Conservation (phyloP, 2,113 vertebrate genomes). For the Sisor rabdophorus region DNA sequence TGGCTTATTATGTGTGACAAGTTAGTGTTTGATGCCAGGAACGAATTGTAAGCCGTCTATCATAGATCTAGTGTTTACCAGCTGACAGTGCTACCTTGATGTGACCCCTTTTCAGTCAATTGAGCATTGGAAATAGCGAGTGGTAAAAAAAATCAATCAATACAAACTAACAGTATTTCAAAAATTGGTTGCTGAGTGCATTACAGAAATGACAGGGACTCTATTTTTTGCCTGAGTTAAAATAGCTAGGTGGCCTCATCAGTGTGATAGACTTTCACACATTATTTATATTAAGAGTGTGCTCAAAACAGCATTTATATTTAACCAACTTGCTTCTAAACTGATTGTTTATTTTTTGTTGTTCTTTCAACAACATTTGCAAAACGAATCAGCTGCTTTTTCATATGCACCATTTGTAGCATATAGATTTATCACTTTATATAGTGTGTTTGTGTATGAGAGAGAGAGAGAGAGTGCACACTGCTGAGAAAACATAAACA, state of each 20-base stretch:
- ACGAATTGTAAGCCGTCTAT: slow-evolving; percentile 65
- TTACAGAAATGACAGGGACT: slow-evolving; percentile 60
- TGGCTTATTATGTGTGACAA: slow-evolving; percentile 59
- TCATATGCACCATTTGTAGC: slow-evolving; percentile 41
- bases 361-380: slow-evolving; percentile 40
- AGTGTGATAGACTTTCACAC: slow-evolving; percentile 69
- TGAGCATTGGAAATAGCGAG: slow-evolving; percentile 7
- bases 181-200: slow-evolving; percentile 49
- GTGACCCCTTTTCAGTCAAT: slow-evolving; percentile 41
- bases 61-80: slow-evolving; percentile 69
- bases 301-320: slow-evolving; percentile 71
- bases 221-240: slow-evolving; percentile 67
- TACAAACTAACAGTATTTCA: slow-evolving; percentile 1
- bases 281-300: slow-evolving; percentile 47
- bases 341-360: slow-evolving; percentile 57
- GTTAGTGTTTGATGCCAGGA: slow-evolving; percentile 65
- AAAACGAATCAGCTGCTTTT: slow-evolving; percentile 54
- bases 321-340: slow-evolving; percentile 67
- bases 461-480: neutral
- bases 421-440: slow-evolving; percentile 27
- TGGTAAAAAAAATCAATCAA: slow-evolving; percentile 2
- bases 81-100: slow-evolving; percentile 36
- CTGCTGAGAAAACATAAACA: slow-evolving; percentile 12
- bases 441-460: slow-evolving; percentile 1
- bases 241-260: slow-evolving; percentile 62